These are phyloP conservation scores for Coelopa pilipes DNA, from an alignment of 2,888 invertebrate species.

Conservation along the genomic window DNA sequence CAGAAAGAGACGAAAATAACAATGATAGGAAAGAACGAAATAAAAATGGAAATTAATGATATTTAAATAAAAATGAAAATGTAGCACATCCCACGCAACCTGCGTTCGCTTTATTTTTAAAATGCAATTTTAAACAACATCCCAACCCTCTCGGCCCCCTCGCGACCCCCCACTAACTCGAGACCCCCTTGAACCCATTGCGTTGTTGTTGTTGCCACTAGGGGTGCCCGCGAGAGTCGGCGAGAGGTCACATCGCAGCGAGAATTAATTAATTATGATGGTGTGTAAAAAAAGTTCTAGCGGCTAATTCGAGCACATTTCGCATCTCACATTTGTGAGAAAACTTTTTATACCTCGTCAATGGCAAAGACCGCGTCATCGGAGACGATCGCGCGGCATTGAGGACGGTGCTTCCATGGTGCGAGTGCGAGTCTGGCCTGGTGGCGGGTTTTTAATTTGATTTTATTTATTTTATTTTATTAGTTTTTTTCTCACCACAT, in stretches of 20 bases:
- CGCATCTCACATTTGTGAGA: too few species aligned
- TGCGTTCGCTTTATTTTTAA: slow-evolving; percentile 19
- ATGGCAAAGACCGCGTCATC: slow-evolving; percentile 47
- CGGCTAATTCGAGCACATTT: not conserved
- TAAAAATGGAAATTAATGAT: not conserved
- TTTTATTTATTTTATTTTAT: too few species aligned
- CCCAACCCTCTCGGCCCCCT: too few species aligned
- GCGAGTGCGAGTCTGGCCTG: not conserved
- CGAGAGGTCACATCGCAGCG: slow-evolving; percentile 2
- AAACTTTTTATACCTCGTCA: slow-evolving; percentile 56
- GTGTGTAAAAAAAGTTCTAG: slow-evolving; percentile 23
- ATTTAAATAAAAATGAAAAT: slow-evolving; percentile 10
- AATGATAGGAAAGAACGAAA: not conserved
- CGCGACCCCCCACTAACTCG: too few species aligned
- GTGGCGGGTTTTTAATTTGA: too few species aligned
- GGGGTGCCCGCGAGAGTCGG: too few species aligned
- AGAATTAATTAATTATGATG: not conserved
- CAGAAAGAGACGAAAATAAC: not conserved
- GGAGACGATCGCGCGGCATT: slow-evolving; percentile 10
- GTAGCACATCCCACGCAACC: slow-evolving; percentile 14
- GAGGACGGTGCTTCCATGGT: slow-evolving; percentile 4
- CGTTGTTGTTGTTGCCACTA: too few species aligned
- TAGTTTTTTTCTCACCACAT: too few species aligned
- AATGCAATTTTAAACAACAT: slow-evolving; percentile 1
- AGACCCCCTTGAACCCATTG: too few species aligned